Base-by-base conservation (phyloP, 2,113 vertebrate species). In the Enhydra lutris region DNA sequence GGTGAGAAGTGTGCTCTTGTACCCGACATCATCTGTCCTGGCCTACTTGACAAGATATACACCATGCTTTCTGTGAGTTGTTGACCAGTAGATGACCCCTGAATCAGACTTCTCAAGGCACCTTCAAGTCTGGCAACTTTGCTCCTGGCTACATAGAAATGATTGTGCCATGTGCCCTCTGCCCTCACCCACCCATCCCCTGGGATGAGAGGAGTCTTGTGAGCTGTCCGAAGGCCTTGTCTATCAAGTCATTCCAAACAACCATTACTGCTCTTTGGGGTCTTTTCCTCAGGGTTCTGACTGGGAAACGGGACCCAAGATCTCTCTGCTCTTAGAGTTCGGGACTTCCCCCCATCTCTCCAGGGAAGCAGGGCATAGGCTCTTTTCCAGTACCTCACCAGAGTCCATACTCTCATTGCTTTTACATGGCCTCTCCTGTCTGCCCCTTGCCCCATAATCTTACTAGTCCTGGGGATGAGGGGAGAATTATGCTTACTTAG, bases 171-270 rank as follows among this genome's bases (percentile, higher is more conserved):
- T 74, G 50, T 1, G 3, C 2, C 26, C 73, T 52, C 7, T 3
- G 17, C 4, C 24, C 34, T 21, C 13, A 15, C 34, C 10, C 12
- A 26, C 52, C 5, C 1, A 0, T 6, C 14, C 34, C 1, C 13
- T 0, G 12, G 81, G 34, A 20, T 42, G 11, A 14, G 26, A 79
- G 74, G 13, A 55, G 6, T 36, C 36, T 57, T 7, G 0, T 14
- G 74, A 73, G 6, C 1, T 85, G 15, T 57, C 74, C 15, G 6
- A 42, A 47, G 17, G 23, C 31, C 80, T 80, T 29, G 9, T 26
- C 6, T n/a, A 47, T 57, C 6, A 42, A 59, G 59, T 65, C 52
- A 39, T 14, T 47, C 21, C 59, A 36, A 76, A 74, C 1, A 83
- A 29, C 31, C 11, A 7, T 39, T 92, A 87, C 55, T n/a, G 94